phyloP scores from a whole-genome alignment of 2,113 vertebrate species.

The Hydrolagus affinis region DNA sequence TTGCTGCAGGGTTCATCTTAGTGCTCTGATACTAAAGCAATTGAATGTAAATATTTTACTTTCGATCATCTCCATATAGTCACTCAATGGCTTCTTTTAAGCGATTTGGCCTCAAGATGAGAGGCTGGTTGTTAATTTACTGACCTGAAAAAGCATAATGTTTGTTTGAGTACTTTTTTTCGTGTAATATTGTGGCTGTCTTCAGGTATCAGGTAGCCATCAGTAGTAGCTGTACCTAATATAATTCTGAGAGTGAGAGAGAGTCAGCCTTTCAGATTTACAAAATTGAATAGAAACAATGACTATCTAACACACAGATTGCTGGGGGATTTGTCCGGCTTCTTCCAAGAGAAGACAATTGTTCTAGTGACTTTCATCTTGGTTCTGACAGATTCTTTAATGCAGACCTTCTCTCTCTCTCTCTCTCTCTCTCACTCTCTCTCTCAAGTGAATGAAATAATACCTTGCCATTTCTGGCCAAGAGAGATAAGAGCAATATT shows the following conservation, averaged over 20 bases:
- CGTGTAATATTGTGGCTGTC: not conserved
- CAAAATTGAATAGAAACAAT: conserved; percentile 31
- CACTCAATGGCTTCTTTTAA: not conserved
- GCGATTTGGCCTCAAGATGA: not conserved
- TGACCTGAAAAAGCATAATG: conserved; percentile 6
- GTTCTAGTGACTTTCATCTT: conserved; percentile 30
- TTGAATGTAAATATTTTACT: conserved; percentile 27
- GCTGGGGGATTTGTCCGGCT: conserved; percentile 27
- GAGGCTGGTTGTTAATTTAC: conserved; percentile 18
- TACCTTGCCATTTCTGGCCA: conserved; percentile 27
- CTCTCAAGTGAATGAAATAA: conserved; percentile 31
- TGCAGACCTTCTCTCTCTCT: not conserved
- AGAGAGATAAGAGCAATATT: conserved; percentile 29
- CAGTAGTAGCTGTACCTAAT: conserved; percentile 8
- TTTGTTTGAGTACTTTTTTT: conserved; percentile 21
- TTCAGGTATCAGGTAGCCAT: conserved; percentile 17
- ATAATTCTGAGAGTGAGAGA: not conserved
- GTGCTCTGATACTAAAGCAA: not conserved
- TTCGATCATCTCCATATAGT: not conserved
- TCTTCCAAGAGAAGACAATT: conserved; percentile 21
- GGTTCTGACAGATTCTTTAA: conserved; percentile 25
- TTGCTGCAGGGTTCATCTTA: conserved; percentile 22
- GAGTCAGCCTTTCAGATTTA: conserved; percentile 22
- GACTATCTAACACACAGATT: conserved; percentile 23
- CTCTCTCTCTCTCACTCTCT: not conserved